Percentiles rank a stretch among this genome's conserved stretches.
phyloP scores from a whole-genome alignment of 2,113 vertebrate genomes.

The Myocastor coypus region DNA sequence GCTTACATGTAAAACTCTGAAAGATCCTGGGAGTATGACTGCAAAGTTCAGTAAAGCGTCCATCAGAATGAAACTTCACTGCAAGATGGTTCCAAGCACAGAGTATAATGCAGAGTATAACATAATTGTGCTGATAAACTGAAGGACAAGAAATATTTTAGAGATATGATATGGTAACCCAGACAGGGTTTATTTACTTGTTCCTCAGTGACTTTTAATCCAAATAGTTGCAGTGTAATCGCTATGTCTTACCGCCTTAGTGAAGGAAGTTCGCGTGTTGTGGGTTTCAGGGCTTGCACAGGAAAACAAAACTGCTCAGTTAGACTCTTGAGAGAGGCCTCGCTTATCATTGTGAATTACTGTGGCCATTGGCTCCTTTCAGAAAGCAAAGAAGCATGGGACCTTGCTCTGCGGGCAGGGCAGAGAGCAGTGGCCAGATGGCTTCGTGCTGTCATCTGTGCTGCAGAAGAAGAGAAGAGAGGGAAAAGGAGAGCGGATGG shows the following conservation, averaged over 20 bases:
- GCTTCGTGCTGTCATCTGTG: slow-evolving; percentile 78
- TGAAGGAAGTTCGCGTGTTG: slow-evolving; percentile 69
- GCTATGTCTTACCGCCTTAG: slow-evolving; percentile 52
- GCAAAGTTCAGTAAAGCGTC: not conserved
- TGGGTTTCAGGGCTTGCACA: slow-evolving; percentile 75
- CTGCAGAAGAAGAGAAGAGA: slow-evolving; percentile 67
- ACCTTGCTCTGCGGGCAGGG: slow-evolving; percentile 69
- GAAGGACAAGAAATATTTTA: slow-evolving; percentile 61
- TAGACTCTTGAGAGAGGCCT: slow-evolving; percentile 79
- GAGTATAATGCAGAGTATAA: not conserved
- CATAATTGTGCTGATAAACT: slow-evolving; percentile 1
- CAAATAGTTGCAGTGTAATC: slow-evolving; percentile 47
- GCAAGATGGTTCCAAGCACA: slow-evolving; percentile 5
- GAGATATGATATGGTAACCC: not conserved
- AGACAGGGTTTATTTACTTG: slow-evolving; percentile 51
- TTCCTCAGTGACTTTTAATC: slow-evolving; percentile 56
- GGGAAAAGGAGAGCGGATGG: slow-evolving; percentile 69
- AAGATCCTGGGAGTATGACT: not conserved
- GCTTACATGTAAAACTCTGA: not conserved
- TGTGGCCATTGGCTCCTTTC: slow-evolving; percentile 73
- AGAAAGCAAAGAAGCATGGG: slow-evolving; percentile 61
- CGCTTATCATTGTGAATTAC: slow-evolving; percentile 83
- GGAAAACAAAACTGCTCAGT: slow-evolving; percentile 83
- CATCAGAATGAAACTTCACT: not conserved
- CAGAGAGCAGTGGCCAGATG: slow-evolving; percentile 76